These are phyloP conservation scores for Stigmatopora argus DNA, from an alignment of 2,113 vertebrate species.

Conservation along the genomic window DNA sequence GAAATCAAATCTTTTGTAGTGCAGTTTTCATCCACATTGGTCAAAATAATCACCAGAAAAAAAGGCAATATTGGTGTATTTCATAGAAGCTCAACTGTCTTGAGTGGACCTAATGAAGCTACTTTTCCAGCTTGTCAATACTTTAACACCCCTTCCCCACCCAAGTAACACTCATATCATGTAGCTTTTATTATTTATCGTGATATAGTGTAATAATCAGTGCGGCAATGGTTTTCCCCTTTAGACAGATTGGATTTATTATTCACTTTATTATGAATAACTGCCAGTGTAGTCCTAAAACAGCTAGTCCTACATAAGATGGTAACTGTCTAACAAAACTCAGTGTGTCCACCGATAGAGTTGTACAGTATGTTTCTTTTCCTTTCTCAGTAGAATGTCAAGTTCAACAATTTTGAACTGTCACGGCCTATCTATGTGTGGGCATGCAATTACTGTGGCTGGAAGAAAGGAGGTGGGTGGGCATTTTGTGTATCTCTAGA, in stretches of 20 bases:
- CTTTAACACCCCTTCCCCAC: neutral
- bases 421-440: constrained; percentile 2
- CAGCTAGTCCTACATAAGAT: neutral
- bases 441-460: neutral
- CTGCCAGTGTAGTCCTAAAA: neutral
- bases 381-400: constrained; percentile 23
- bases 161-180: neutral
- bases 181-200: neutral
- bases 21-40: too few species aligned
- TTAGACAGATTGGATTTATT: neutral
- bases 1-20: too few species aligned
- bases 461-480: neutral
- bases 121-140: neutral
- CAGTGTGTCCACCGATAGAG: neutral
- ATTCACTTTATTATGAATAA: neutral
- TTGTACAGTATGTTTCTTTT: neutral
- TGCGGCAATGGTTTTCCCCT: neutral
- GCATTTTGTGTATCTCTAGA: neutral
- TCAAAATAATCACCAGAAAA: too few species aligned
- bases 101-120: too few species aligned
- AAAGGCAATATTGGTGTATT: too few species aligned
- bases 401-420: constrained; percentile 19
- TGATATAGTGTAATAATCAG: neutral
- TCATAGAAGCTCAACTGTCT: too few species aligned
- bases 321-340: neutral